phyloP scores from a whole-genome alignment of 2,888 invertebrate genomes.

The Trichacis sp. region DNA sequence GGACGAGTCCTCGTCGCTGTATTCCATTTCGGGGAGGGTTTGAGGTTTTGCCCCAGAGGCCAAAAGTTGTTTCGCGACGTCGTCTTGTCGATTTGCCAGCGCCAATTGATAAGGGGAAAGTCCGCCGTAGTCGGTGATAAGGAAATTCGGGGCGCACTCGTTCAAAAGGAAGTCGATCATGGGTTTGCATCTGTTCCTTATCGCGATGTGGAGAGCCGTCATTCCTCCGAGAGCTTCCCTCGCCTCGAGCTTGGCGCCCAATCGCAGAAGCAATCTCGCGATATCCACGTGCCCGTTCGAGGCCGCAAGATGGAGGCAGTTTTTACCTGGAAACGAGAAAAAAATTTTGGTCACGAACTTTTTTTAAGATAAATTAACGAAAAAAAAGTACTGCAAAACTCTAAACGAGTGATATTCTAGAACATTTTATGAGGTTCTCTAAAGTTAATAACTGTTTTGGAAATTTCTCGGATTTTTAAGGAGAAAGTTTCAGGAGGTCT shows the following conservation, averaged over 20 bases:
- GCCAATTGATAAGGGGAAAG: slow-evolving; percentile 79
- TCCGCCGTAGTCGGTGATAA: slow-evolving; percentile 77
- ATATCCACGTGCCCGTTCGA: slow-evolving; percentile 79
- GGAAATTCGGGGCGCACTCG: slow-evolving; percentile 74
- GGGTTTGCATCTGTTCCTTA: slow-evolving; percentile 75
- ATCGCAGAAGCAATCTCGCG: slow-evolving; percentile 79
- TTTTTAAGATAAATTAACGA: too few species aligned
- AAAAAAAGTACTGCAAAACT: too few species aligned
- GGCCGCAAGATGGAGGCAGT: slow-evolving; percentile 88
- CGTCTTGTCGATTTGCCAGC: slow-evolving; percentile 48
- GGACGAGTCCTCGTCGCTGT: slow-evolving; percentile 8
- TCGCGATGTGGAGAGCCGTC: slow-evolving; percentile 84
- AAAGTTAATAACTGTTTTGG: too few species aligned
- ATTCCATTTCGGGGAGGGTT: slow-evolving; percentile 16
- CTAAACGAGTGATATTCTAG: too few species aligned
- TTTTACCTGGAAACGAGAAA: slow-evolving; percentile 87
- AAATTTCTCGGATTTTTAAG: too few species aligned
- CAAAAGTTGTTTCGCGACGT: slow-evolving; percentile 64
- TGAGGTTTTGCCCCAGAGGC: slow-evolving; percentile 61
- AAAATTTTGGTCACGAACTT: not conserved
- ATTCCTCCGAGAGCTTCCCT: slow-evolving; percentile 83
- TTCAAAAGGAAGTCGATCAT: slow-evolving; percentile 76
- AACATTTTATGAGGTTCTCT: too few species aligned
- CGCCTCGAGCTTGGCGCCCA: slow-evolving; percentile 87
- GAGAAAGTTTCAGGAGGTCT: too few species aligned